phyloP scores from a whole-genome alignment of 92 coral and sea anemone species.

The Zoanthus sansibaricus region DNA sequence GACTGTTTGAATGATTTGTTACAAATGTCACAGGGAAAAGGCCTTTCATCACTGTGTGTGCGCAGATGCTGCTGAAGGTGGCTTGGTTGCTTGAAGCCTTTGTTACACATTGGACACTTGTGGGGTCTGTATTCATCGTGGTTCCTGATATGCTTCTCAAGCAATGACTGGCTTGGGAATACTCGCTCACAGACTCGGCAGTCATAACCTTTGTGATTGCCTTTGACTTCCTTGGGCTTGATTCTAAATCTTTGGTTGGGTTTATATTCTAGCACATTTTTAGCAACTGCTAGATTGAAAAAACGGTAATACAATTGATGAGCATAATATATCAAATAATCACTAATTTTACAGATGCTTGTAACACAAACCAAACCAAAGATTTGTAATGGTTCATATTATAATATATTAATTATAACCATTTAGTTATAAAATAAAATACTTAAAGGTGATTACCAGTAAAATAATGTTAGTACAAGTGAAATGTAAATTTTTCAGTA shows the following conservation, averaged over 20 bases:
- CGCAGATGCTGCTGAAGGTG: conserved; percentile 85
- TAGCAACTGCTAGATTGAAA: neutral
- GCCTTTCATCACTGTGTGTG: conserved; percentile 93
- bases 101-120: conserved; percentile 90
- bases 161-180: conserved; percentile 73
- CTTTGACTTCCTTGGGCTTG: conserved; percentile 13
- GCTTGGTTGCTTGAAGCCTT: conserved; percentile 95
- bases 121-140: conserved; percentile 89
- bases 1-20: conserved; percentile 95
- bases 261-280: conserved; percentile 26
- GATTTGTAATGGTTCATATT: too few relatives aligned
- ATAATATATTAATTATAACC: too few relatives aligned
- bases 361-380: too few relatives aligned
- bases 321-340: too few relatives aligned
- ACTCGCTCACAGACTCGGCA: conserved; percentile 92
- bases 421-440: too few relatives aligned
- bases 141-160: conserved; percentile 83
- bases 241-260: conserved; percentile 26
- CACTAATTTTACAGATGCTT: too few relatives aligned
- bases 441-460: too few relatives aligned
- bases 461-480: too few relatives aligned
- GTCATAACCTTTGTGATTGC: conserved; percentile 65
- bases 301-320: too few relatives aligned
- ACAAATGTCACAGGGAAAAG: conserved; percentile 94
- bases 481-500: too few relatives aligned